phyloP scores from a whole-genome alignment of 2,113 vertebrate species.

The Psephotus haematonotus region DNA sequence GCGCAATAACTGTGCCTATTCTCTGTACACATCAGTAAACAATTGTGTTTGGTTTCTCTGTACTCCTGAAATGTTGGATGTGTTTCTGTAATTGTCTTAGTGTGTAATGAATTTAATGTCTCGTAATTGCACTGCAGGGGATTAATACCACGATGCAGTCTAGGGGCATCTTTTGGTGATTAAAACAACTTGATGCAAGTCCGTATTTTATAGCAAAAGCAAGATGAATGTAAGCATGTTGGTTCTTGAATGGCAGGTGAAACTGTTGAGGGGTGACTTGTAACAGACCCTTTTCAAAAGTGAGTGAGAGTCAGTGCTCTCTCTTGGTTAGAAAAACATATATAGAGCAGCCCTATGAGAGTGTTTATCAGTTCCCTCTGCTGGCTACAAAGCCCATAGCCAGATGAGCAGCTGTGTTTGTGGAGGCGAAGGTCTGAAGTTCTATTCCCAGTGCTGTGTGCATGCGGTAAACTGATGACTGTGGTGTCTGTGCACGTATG shows the following conservation, averaged over 20 bases:
- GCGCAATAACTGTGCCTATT: slow-evolving; percentile 24
- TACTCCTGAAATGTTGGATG: slow-evolving; percentile 54
- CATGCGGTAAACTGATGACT: slow-evolving; percentile 41
- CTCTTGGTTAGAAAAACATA: not conserved
- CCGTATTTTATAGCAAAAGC: not conserved
- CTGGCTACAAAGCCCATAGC: slow-evolving; percentile 57
- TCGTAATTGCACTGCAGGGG: slow-evolving; percentile 40
- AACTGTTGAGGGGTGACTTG: not conserved
- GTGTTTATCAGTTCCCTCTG: slow-evolving; percentile 55
- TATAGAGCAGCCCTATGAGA: not conserved
- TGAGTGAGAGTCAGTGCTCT: slow-evolving; percentile 13
- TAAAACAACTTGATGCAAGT: not conserved
- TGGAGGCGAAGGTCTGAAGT: slow-evolving; percentile 31
- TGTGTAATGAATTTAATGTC: slow-evolving; percentile 55
- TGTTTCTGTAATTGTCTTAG: slow-evolving; percentile 67
- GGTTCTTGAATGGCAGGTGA: not conserved
- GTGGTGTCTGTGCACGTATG: slow-evolving; percentile 39
- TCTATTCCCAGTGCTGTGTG: slow-evolving; percentile 40
- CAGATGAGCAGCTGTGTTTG: slow-evolving; percentile 70
- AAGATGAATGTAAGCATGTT: not conserved
- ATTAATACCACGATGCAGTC: slow-evolving; percentile 36
- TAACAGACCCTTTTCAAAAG: not conserved
- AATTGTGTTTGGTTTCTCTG: slow-evolving; percentile 22
- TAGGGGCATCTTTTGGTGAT: slow-evolving; percentile 39
- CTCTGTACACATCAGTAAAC: slow-evolving; percentile 32